phyloP scores from a whole-genome alignment of 2,888 invertebrate genomes.

The Drosophila acutilabella region DNA sequence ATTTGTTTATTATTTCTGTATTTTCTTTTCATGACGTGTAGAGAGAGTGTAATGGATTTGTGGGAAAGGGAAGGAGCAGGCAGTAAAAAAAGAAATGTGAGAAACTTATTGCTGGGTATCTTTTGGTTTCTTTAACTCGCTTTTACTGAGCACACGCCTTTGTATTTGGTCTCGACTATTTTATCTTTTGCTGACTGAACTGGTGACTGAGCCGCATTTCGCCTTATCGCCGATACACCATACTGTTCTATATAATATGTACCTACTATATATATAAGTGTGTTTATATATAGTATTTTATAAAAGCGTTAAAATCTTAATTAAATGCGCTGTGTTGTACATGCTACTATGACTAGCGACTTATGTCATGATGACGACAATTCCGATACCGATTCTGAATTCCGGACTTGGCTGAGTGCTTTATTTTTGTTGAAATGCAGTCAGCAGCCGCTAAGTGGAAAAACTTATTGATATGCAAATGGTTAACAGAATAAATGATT shows the following conservation, averaged over 20 bases:
- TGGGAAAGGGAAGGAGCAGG: too few species aligned
- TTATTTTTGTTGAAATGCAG: conserved; percentile 14
- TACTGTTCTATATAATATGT: conserved; percentile 20
- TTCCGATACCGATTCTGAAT: conserved; percentile 41
- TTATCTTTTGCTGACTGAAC: conserved; percentile 27
- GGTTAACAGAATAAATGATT: neutral
- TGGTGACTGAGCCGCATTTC: conserved; percentile 1
- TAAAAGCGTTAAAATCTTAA: conserved; percentile 53
- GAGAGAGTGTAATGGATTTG: neutral
- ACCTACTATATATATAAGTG: too few species aligned
- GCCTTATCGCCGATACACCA: conserved; percentile 46
- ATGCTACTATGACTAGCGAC: conserved; percentile 9
- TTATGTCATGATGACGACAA: conserved; percentile 61
- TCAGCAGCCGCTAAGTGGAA: neutral
- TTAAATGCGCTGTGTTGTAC: conserved; percentile 53
- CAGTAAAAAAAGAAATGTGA: too few species aligned
- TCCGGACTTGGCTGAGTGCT: conserved; percentile 17
- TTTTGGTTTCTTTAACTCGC: neutral
- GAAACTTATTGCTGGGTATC: neutral
- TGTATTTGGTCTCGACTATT: conserved; percentile 40
- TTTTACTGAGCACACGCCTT: conserved; percentile 48
- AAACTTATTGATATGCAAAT: neutral
- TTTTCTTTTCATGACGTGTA: neutral
- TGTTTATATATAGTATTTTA: conserved; percentile 16
- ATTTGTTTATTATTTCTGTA: conserved; percentile 24